Evolutionary conservation across 2,888 invertebrate genomes (phyloP).

Genomic region (Cerastis leucographa): DNA sequence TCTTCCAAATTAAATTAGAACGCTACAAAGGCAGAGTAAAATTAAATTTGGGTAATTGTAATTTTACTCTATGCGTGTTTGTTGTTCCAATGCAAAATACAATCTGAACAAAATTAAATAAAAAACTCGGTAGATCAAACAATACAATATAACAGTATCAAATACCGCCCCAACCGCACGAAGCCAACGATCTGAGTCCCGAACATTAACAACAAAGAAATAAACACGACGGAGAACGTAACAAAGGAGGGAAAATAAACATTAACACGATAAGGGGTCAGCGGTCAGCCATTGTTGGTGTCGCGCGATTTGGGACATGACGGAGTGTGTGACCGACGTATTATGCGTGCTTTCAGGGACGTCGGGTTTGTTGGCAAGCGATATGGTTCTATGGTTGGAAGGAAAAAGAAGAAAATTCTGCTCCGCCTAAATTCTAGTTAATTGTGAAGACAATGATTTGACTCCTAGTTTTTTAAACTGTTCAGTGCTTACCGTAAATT

Average conservation of each 20-base stretch:
- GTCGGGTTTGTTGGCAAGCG: background rate
- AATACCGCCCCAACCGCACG: background rate
- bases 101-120: constrained; percentile 1
- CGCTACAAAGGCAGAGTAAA: constrained; percentile 6
- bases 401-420: background rate
- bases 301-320: constrained; percentile 49
- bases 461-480: background rate
- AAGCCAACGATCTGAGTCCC: constrained; percentile 26
- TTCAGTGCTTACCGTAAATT: background rate
- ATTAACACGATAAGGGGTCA: constrained; percentile 49
- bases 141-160: constrained; percentile 8
- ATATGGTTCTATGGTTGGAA: background rate
- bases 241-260: constrained; percentile 60
- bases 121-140: background rate
- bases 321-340: constrained; percentile 44
- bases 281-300: constrained; percentile 56
- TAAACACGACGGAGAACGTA: constrained; percentile 48
- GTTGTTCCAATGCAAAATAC: background rate
- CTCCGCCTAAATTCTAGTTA: background rate
- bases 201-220: constrained; percentile 44
- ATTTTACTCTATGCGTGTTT: no score
- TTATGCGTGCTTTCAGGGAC: constrained; percentile 30
- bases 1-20: background rate
- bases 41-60: no score
- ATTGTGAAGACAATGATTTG: background rate